These are phyloP conservation scores for Bombus waltoni DNA, from an alignment of 1,140 invertebrate species.

Conservation along the genomic window DNA sequence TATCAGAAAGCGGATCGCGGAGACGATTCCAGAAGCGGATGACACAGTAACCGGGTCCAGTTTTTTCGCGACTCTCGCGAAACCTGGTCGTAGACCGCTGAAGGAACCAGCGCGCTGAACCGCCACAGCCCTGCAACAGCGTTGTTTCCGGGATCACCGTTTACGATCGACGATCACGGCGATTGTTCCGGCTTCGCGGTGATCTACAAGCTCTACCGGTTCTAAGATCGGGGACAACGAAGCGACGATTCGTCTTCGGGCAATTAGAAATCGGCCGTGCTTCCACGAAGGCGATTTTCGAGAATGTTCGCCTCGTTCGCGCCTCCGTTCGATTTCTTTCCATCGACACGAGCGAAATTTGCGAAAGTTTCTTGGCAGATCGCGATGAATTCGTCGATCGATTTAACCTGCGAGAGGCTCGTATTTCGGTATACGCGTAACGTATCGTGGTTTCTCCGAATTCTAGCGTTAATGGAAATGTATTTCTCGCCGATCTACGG, in stretches of 20 bases:
- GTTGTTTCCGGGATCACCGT: conserved; percentile 22
- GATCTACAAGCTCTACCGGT: background rate
- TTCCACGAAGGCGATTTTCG: conserved; percentile 34
- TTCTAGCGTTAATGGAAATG: background rate
- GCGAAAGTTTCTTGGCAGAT: background rate
- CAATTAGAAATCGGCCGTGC: conserved; percentile 65
- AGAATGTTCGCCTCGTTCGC: background rate
- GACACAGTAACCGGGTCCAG: conserved; percentile 47
- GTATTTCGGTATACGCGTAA: too few species aligned
- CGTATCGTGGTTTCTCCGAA: too few species aligned
- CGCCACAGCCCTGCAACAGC: background rate
- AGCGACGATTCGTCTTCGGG: conserved; percentile 39
- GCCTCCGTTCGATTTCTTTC: background rate
- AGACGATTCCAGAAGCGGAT: conserved; percentile 15
- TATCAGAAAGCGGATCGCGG: conserved; percentile 27
- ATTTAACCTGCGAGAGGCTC: background rate
- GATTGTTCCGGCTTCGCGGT: background rate
- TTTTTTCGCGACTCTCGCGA: conserved; percentile 27
- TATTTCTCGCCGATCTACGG: background rate
- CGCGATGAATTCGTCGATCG: background rate
- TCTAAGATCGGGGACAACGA: conserved; percentile 62
- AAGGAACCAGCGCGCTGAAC: background rate
- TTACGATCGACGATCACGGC: background rate
- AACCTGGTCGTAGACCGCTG: conserved; percentile 2
- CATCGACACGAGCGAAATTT: background rate